A percentile compares a stretch with the other conserved stretches of the same genome.
phyloP scores from a whole-genome alignment of 2,888 invertebrate species.

The Tenthredo mesomela region DNA sequence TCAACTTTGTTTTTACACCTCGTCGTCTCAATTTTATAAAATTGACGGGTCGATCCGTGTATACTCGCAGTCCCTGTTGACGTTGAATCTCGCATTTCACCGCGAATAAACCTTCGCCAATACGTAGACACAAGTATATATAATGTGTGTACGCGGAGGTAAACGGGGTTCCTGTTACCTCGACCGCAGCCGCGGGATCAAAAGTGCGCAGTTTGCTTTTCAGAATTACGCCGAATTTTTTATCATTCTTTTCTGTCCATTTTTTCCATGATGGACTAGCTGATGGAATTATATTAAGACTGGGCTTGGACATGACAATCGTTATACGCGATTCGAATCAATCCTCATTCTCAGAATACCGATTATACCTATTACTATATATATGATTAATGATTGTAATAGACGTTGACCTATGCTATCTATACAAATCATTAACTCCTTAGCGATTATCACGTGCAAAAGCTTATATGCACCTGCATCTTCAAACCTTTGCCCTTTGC shows the following conservation, averaged over 20 bases:
- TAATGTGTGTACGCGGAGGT: neutral
- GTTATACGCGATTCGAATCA: neutral
- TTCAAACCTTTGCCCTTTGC: neutral
- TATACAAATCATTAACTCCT: neutral
- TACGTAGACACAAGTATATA: constrained; percentile 2
- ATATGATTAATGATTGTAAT: neutral
- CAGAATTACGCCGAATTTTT: neutral
- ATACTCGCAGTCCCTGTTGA: neutral
- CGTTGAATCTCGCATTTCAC: neutral
- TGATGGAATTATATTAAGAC: neutral
- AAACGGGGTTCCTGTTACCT: constrained; percentile 12
- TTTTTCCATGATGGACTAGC: too few relatives aligned
- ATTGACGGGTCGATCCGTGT: neutral
- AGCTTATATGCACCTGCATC: neutral
- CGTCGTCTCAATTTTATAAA: neutral
- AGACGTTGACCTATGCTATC: neutral
- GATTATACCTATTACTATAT: too few relatives aligned
- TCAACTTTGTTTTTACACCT: neutral
- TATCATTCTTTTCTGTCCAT: neutral
- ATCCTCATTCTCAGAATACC: neutral
- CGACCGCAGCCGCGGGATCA: constrained; percentile 9
- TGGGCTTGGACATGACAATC: neutral
- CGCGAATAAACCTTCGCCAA: constrained; percentile 8
- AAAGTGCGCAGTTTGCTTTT: constrained; percentile 16
- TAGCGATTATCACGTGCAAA: neutral